Conservation (phyloP, 2,797 vertebrate species). For the Danio jaintianensis region DNA sequence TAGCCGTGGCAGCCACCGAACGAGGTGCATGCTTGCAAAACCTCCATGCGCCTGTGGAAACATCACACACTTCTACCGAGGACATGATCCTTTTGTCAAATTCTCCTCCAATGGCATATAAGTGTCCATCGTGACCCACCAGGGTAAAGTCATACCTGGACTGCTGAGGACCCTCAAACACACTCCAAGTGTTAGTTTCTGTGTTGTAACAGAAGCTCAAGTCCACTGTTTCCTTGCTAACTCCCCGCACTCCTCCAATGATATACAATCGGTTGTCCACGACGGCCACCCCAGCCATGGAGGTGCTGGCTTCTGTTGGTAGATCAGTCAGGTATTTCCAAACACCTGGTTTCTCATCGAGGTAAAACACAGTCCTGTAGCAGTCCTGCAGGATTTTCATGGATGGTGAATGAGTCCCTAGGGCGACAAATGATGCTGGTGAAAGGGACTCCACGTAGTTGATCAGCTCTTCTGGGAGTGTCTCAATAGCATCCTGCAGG, state of each 20-base stretch:
- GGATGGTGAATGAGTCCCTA: conserved; percentile 90
- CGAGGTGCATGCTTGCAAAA: conserved; percentile 85
- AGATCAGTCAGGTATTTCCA: conserved; percentile 92
- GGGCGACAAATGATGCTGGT: conserved; percentile 84
- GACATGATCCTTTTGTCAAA: conserved; percentile 81
- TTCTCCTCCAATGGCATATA: conserved; percentile 92
- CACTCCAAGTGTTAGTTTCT: conserved; percentile 79
- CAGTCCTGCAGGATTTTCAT: conserved; percentile 85
- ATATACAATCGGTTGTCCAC: conserved; percentile 91
- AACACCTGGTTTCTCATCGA: conserved; percentile 85
- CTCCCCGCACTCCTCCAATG: conserved; percentile 88
- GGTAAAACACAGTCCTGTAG: conserved; percentile 88
- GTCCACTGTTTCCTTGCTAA: conserved; percentile 88
- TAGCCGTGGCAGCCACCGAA: conserved; percentile 83
- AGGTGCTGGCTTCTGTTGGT: conserved; percentile 88
- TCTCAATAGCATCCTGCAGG: conserved; percentile 75
- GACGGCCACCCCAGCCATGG: conserved; percentile 91
- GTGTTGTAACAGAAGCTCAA: conserved; percentile 89
- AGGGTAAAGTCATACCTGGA: conserved; percentile 88
- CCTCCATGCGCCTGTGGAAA: conserved; percentile 80
- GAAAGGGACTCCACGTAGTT: conserved; percentile 81
- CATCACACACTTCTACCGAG: conserved; percentile 85
- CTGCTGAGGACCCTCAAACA: conserved; percentile 88
- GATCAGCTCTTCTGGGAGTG: conserved; percentile 80
- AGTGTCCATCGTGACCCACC: conserved; percentile 81